These are phyloP conservation scores for Poecile atricapillus DNA, from an alignment of 2,113 vertebrate species.

Conservation along the genomic window DNA sequence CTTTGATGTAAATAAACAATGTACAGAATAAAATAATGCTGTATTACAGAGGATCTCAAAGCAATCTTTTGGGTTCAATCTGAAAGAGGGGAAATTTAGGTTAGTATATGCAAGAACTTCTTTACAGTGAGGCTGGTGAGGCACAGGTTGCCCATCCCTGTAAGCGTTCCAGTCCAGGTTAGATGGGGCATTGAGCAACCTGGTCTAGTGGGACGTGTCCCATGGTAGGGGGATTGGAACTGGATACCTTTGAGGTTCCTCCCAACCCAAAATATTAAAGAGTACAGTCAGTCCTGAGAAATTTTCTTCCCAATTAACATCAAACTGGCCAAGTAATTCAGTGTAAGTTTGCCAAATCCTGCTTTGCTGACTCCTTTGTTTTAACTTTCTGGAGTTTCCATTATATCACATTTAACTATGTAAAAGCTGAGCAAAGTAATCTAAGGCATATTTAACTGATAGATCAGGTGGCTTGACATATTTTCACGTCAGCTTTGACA, in stretches of 20 bases:
- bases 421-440: neutral
- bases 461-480: neutral
- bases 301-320: neutral
- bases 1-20: neutral
- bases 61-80: neutral
- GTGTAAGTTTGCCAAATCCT: neutral
- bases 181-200: neutral
- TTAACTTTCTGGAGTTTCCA: neutral
- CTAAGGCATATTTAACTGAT: slow-evolving; percentile 7
- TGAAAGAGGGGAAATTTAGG: neutral
- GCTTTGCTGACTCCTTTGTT: neutral
- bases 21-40: neutral
- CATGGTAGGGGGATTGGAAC: neutral
- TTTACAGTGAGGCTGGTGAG: neutral
- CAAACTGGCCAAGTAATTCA: neutral
- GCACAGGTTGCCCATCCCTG: neutral
- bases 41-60: neutral
- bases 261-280: neutral
- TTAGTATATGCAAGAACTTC: neutral
- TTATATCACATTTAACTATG: neutral
- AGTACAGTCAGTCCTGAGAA: neutral
- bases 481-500: slow-evolving; percentile 23
- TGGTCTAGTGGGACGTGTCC: neutral
- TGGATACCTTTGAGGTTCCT: neutral
- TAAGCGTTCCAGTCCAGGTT: neutral